Base-by-base conservation (phyloP, 2,888 invertebrate species). In the Pteria penguin region DNA sequence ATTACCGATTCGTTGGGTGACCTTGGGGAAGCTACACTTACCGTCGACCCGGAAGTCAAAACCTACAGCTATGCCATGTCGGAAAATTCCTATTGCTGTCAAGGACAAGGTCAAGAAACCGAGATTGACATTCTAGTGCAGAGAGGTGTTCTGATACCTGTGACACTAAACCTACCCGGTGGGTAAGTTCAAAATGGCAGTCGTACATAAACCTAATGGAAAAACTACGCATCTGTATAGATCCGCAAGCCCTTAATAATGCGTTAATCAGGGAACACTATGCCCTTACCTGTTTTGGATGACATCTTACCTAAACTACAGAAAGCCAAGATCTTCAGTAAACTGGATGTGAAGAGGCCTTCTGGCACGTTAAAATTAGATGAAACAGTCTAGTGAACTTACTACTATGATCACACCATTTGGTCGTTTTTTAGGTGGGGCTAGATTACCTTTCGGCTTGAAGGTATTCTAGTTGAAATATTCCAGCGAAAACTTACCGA, bases 361-460 rank as follows among this genome's bases (percentile, higher is more conserved):
- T 82, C 69, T 54, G 82, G 81, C 78, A 80, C 81, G 33, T 69
- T 81, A 0, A 54, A 52, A n/a, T 63, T 84, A 32, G 75, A 78
- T 62, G 72, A 80, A 80, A 22, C 52, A 79, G 14, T 78, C 76
- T 2, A 77, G 82, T 62, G 3, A 45, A 29, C 63, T 82, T 29
- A 82, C 79, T 26, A 82, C 82, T 1, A 74, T 82, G 78, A 80
- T 79, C 11, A 81, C 84, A 31, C 80, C 79, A n/a, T 84, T 80
- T 66, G 80, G 82, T 1, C 60, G 75, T 33, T 76, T 54, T 27
- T n/a, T n/a, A n/a, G 26, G 75, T 45, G 79, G 81, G 82, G 22
- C 45, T 71, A 33, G 66, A 45, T 57, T 73, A 8, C 78, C 81
- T 1, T 81, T 80, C 68, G 80, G 83, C 11, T 60, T 83, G 26